Evolutionary conservation across 2,797 vertebrate species (phyloP).

Genomic region (Clarias platycephalus): DNA sequence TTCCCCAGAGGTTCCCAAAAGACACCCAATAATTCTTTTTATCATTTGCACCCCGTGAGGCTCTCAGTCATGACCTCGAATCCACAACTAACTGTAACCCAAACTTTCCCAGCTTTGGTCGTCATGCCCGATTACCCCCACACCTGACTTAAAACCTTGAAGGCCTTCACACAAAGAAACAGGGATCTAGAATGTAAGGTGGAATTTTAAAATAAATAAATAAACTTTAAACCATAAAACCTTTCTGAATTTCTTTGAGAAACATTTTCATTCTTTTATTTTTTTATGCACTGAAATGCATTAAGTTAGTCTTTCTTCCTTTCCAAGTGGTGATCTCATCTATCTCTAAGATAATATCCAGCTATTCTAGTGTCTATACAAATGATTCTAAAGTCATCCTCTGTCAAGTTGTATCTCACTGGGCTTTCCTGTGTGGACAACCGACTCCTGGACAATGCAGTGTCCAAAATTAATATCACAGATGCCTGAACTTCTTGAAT

Average conservation of each 20-base stretch:
- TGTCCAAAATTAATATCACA: conserved; percentile 57
- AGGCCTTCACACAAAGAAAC: background rate
- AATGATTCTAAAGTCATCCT: conserved; percentile 63
- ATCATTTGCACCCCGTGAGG: conserved; percentile 33
- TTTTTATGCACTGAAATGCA: too few relatives aligned
- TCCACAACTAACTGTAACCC: conserved; percentile 5
- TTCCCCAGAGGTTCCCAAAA: conserved; percentile 21
- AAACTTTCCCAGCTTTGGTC: background rate
- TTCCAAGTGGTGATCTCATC: conserved; percentile 11
- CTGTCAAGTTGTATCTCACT: conserved; percentile 60
- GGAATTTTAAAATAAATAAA: background rate
- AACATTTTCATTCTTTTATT: background rate
- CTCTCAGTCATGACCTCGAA: conserved; percentile 4
- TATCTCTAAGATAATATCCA: conserved; percentile 7
- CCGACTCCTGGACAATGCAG: conserved; percentile 23
- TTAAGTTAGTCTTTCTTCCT: background rate
- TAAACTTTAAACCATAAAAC: background rate
- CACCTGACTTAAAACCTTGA: conserved; percentile 19
- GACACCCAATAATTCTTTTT: conserved; percentile 50
- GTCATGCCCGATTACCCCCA: conserved; percentile 19
- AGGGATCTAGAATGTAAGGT: background rate
- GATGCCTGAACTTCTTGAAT: conserved; percentile 70
- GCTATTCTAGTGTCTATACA: conserved; percentile 47
- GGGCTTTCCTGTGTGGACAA: conserved; percentile 49
- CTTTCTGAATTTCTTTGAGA: background rate